Evolutionary conservation across 2,113 vertebrate species (phyloP), one percentile per base, ranked within the genome.

Genomic region (Thymallus thymallus): DNA sequence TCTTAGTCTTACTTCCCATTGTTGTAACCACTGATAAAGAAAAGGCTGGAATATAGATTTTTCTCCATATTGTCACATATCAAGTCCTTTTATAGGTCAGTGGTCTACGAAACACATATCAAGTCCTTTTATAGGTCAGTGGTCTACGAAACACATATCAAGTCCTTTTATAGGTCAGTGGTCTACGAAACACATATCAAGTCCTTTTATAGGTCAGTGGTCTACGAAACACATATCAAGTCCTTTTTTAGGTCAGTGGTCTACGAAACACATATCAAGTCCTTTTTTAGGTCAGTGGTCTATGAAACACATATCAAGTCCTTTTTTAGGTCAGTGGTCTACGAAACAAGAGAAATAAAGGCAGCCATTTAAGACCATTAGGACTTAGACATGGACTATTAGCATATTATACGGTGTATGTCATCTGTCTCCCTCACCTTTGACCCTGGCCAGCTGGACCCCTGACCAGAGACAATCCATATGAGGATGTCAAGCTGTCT

Each of bases 401-500:
- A 41, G 10, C 5, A 14, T 51, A 18, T 51, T 41, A 14, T 70
- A 12, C 12, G 24, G 56, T 55, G 18, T 61, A 29, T n/a, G 22
- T 24, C 35, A 68, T 63, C 46, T 24, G 60, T 26, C 29, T 10
- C 24, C n/a, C 55, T 56, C 35, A 18, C 20, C 4, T 61, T 22
- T 45, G 55, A 18, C 23, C 23, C n/a, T 56, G 29, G 10, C 14
- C 16, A 13, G 48, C 12, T 24, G 7, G 4, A 20, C 66, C 48
- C 61, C 10, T 30, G 66, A 69, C 82, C 71, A 94, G 94, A 82
- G 94, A 96, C 77, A 94, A 94, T 82, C 90, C 92, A 1, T 99
- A 96, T 75, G 96, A 98, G 87, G 95, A 96, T 76, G 91, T 96
- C 35, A 90, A 93, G 84, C 84, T 88, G 0, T 89, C 95, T 45